Base-by-base conservation (phyloP, 2,888 invertebrate species). In the Desoria tigrina region DNA sequence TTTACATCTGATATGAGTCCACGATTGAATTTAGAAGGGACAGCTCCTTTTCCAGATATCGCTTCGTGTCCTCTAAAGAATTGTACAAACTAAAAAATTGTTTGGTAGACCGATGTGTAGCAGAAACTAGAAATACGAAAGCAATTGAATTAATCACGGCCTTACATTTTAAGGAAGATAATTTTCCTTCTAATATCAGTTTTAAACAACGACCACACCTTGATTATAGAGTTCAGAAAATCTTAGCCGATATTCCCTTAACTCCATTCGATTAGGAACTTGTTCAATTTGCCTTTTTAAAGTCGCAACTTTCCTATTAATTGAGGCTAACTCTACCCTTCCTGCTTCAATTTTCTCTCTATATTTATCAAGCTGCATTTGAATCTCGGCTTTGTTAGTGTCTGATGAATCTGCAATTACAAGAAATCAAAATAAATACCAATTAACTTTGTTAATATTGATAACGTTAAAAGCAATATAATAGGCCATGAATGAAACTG, bases 41-140 rank as follows among this genome's bases (percentile, higher is more conserved):
- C 61, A 95, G 84, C 82, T 98, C 97, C 80, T 95, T 96, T 71
- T 89, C 89, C 78, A 96, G 86, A 80, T 96, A 97, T 45, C 90
- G 84, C 80, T 92, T 90, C n/a, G 92, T 92, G 82, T 97, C 96
- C 79, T 94, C 90, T 61, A 97, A 83, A 1, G 94, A 94, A 80
- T 99, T 98, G 82, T 95, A 95, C 69, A 97, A 84, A 45, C 93
- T 94, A 80, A 92, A 98, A 83, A 94, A 96, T 83, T 97, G 95
- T 81, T 97, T 97, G 0, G 97, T 97, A 84, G 98, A 96, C 79
- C 91, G 90, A 80, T 97, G 95, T 78, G 94, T 96, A 28, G 91
- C 90, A 69, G 94, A 90, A 78, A 98, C 94, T 94, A 82, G 68
- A 86, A 80, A 65, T 60, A 72, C 79, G 54, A 55, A 59, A 21